A percentile compares a stretch with the other conserved stretches of the same genome.
phyloP scores from a whole-genome alignment of 1,140 invertebrate species.

The Agraylea sexmaculata region DNA sequence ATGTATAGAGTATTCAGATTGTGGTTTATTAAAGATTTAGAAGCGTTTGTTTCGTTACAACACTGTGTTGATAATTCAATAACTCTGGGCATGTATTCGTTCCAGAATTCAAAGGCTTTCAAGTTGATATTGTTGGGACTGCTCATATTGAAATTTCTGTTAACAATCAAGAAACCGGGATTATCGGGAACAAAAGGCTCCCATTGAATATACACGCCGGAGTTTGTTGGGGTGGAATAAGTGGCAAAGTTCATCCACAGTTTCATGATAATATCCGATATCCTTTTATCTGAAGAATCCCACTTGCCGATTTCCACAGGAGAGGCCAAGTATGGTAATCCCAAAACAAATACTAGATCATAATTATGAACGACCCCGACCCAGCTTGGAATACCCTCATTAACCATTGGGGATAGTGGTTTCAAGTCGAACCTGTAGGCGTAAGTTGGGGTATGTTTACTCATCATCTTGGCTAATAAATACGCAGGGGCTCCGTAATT shows the following conservation, averaged over 20 bases:
- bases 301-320: slow-evolving; percentile 45
- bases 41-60: slow-evolving; percentile 43
- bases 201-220: slow-evolving; percentile 56
- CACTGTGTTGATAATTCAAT: slow-evolving; percentile 54
- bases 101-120: slow-evolving; percentile 68
- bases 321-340: slow-evolving; percentile 53
- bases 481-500: slow-evolving; percentile 57
- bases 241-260: slow-evolving; percentile 64
- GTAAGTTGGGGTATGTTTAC: slow-evolving; percentile 46
- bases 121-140: slow-evolving; percentile 52
- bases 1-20: slow-evolving; percentile 7
- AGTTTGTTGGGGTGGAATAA: slow-evolving; percentile 54
- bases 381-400: slow-evolving; percentile 56
- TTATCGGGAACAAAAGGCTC: slow-evolving; percentile 48
- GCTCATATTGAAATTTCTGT: slow-evolving; percentile 62
- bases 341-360: slow-evolving; percentile 67
- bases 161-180: slow-evolving; percentile 56
- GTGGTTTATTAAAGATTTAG: slow-evolving; percentile 3
- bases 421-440: slow-evolving; percentile 67
- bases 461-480: slow-evolving; percentile 49
- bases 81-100: slow-evolving; percentile 64
- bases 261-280: slow-evolving; percentile 62
- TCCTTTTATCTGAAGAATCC: slow-evolving; percentile 61
- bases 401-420: slow-evolving; percentile 47
- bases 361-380: slow-evolving; percentile 65